A percentile compares a stretch with the other conserved stretches of the same genome.
phyloP scores from a whole-genome alignment of 2,113 vertebrate species.

The Psophia crepitans region DNA sequence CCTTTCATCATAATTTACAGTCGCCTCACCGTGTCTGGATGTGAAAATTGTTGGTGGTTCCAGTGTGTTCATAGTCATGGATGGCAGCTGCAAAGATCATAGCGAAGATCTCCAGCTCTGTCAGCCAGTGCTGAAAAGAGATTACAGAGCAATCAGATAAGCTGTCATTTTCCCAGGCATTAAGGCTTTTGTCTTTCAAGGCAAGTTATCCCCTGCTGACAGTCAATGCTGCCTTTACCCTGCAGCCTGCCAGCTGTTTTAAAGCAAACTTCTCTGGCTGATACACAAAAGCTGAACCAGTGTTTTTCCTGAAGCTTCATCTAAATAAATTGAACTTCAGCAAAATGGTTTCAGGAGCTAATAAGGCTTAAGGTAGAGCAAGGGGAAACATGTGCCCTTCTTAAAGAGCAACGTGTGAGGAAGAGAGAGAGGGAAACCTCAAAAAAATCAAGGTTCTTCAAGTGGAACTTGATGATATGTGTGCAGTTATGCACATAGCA shows the following conservation, averaged over 20 bases:
- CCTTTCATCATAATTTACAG: background rate
- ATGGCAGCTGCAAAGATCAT: constrained; percentile 97
- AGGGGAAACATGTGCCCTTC: background rate
- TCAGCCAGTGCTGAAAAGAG: constrained; percentile 91
- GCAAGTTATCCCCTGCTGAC: background rate
- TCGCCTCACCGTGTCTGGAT: constrained; percentile 88
- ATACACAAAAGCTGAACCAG: background rate
- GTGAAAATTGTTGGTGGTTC: constrained; percentile 99
- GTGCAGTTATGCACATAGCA: background rate
- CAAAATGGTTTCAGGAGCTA: background rate
- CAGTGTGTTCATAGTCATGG: constrained; percentile 97
- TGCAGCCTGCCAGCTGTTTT: background rate
- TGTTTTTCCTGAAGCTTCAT: background rate
- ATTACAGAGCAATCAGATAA: constrained; percentile 49
- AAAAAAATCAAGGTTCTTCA: background rate
- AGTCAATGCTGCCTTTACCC: background rate
- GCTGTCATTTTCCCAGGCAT: background rate
- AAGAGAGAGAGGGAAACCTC: background rate
- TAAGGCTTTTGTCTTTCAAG: constrained; percentile 3
- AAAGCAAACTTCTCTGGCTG: background rate
- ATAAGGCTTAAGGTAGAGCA: background rate
- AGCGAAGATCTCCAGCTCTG: constrained; percentile 96
- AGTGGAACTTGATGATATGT: background rate
- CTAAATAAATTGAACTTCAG: background rate
- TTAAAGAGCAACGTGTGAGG: background rate